Evolutionary conservation across 2,113 vertebrate species (phyloP).

Genomic region (Himantopus leucocephalus): DNA sequence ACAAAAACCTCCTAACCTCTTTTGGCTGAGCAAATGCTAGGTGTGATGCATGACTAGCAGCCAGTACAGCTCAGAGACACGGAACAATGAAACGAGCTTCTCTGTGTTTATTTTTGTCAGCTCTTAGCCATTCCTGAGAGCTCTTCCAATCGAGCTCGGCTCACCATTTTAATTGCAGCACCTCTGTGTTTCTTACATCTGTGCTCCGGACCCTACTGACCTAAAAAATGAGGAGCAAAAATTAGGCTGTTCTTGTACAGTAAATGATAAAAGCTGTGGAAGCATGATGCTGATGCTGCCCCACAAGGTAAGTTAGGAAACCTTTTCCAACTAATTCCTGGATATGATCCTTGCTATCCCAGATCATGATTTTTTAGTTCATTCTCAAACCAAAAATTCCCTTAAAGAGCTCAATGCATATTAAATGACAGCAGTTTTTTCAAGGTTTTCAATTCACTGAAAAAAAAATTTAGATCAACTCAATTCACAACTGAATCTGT

Average conservation of each 20-base stretch:
- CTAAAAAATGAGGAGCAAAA: not conserved
- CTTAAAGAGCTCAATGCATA: not conserved
- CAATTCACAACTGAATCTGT: not conserved
- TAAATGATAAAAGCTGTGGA: not conserved
- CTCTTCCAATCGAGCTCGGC: conserved; percentile 43
- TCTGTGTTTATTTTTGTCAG: conserved; percentile 44
- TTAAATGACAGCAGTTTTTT: not conserved
- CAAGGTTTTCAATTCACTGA: not conserved
- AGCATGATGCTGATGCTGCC: not conserved
- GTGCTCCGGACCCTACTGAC: not conserved
- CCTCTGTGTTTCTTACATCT: not conserved
- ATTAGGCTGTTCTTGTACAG: not conserved
- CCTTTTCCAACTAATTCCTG: not conserved
- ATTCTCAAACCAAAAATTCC: not conserved
- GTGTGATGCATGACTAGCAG: not conserved
- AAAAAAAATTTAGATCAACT: not conserved
- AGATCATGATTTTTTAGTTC: not conserved
- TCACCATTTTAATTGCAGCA: not conserved
- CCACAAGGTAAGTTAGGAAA: not conserved
- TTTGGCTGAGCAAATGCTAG: conserved; percentile 6
- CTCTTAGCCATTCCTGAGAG: conserved; percentile 49
- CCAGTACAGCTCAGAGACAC: conserved; percentile 46
- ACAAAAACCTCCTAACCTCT: not conserved
- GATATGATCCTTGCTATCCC: not conserved
- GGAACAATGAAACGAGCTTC: conserved; percentile 54